Conservation (phyloP, 2,113 vertebrate species). For the Neogale vison region DNA sequence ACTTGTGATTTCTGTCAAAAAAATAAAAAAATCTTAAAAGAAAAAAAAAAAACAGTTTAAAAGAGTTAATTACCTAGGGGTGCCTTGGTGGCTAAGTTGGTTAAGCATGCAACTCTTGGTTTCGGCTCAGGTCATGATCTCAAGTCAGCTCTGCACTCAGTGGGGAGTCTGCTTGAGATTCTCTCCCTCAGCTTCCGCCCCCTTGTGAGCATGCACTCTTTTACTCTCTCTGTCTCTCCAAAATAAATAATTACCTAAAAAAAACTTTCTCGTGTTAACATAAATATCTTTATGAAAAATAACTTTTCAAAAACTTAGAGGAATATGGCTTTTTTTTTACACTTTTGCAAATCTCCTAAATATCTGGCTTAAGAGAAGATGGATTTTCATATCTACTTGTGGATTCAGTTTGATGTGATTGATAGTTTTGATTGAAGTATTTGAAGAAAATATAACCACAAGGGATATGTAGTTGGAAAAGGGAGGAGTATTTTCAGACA, state of each 20-base stretch:
- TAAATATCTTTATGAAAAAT: slow-evolving; percentile 38
- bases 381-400: neutral
- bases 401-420: neutral
- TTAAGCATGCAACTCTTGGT: too few relatives aligned
- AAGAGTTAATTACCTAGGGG: too few relatives aligned
- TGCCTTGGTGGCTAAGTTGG: too few relatives aligned
- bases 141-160: too few relatives aligned
- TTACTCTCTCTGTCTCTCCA: too few relatives aligned
- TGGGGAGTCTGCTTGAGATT: too few relatives aligned
- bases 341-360: slow-evolving; percentile 14
- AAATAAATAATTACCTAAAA: neutral
- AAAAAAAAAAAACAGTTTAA: too few relatives aligned
- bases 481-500: slow-evolving; percentile 11
- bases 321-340: neutral
- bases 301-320: neutral
- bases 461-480: slow-evolving; percentile 16
- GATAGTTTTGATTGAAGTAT: slow-evolving; percentile 36
- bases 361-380: slow-evolving; percentile 9
- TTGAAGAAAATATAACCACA: slow-evolving; percentile 20
- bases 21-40: too few relatives aligned
- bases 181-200: too few relatives aligned
- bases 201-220: too few relatives aligned
- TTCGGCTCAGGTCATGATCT: too few relatives aligned
- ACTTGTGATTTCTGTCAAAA: too few relatives aligned
- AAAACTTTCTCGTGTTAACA: neutral